Evolutionary conservation across 2,888 invertebrate species (phyloP).

Genomic region (Eristalis arbustorum): DNA sequence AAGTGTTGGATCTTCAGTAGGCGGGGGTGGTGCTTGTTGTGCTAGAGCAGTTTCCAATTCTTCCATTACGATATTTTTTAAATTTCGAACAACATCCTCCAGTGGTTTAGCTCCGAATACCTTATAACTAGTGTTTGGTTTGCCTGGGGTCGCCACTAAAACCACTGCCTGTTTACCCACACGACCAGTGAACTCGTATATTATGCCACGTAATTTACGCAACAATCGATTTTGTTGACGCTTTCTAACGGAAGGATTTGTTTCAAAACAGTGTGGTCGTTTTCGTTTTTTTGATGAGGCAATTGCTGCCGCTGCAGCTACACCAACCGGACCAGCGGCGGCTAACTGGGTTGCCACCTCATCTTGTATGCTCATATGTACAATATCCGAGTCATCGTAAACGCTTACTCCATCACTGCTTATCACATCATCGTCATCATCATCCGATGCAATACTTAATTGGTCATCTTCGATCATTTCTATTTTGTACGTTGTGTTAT

Average conservation of each 20-base stretch:
- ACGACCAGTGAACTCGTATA: slow-evolving; percentile 97
- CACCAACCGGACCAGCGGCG: slow-evolving; percentile 97
- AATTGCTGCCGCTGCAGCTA: slow-evolving; percentile 98
- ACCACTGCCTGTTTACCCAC: slow-evolving; percentile 99
- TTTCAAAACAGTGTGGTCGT: slow-evolving; percentile 97
- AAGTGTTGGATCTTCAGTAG: slow-evolving; percentile 91
- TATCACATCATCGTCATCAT: slow-evolving; percentile 92
- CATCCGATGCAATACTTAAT: slow-evolving; percentile 85
- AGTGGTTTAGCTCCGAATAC: slow-evolving; percentile 98
- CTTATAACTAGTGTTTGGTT: slow-evolving; percentile 97
- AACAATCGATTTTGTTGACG: slow-evolving; percentile 96
- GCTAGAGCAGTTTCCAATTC: slow-evolving; percentile 96
- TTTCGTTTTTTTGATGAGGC: slow-evolving; percentile 97
- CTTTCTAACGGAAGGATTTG: slow-evolving; percentile 97
- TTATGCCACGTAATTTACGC: slow-evolving; percentile 93
- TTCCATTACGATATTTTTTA: slow-evolving; percentile 95
- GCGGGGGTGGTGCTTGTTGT: slow-evolving; percentile 93
- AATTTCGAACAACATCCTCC: slow-evolving; percentile 96
- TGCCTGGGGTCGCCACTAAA: slow-evolving; percentile 96
- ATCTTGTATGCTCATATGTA: slow-evolving; percentile 92
- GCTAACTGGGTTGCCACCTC: slow-evolving; percentile 98
- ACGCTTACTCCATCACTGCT: slow-evolving; percentile 90
- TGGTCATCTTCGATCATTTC: slow-evolving; percentile 86
- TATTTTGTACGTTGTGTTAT: slow-evolving; percentile 83
- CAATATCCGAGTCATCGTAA: slow-evolving; percentile 91